Conservation (phyloP, 2,888 invertebrate species). For the Tyria jacobaeae region DNA sequence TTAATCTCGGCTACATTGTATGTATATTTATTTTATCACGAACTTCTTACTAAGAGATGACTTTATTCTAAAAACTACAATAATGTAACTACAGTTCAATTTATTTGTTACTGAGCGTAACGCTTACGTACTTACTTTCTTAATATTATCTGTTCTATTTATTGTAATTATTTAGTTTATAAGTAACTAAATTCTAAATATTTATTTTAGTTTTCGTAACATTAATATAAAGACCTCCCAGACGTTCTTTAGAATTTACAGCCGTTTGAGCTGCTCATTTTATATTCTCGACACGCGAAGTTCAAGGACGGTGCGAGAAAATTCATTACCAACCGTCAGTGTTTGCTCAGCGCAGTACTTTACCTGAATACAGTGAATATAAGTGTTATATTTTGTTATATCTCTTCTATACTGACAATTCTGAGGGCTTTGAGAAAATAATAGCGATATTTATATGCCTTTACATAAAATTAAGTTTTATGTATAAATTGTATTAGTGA, state of each 20-base stretch:
- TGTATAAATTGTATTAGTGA: no score
- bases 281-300: constrained; percentile 49
- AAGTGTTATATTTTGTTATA: constrained; percentile 7
- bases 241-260: constrained; percentile 53
- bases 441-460: not conserved
- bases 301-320: constrained; percentile 50
- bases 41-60: constrained; percentile 5
- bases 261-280: constrained; percentile 46
- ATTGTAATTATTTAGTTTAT: not conserved
- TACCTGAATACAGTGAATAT: constrained; percentile 22
- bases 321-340: constrained; percentile 47
- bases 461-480: not conserved
- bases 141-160: constrained; percentile 9
- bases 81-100: no score
- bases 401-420: constrained; percentile 7
- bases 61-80: not conserved
- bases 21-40: constrained; percentile 24
- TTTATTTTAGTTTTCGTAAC: constrained; percentile 42
- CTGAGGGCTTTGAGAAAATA: constrained; percentile 9
- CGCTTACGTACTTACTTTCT: not conserved
- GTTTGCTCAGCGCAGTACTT: constrained; percentile 25
- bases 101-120: not conserved
- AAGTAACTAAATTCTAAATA: constrained; percentile 34
- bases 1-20: constrained; percentile 13
- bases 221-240: constrained; percentile 51